Evolutionary conservation across 53 echinoderm and acorn worm genomes (phyloP), one percentile per base, ranked within the genome.

Genomic region (Zoroaster sp.): DNA sequence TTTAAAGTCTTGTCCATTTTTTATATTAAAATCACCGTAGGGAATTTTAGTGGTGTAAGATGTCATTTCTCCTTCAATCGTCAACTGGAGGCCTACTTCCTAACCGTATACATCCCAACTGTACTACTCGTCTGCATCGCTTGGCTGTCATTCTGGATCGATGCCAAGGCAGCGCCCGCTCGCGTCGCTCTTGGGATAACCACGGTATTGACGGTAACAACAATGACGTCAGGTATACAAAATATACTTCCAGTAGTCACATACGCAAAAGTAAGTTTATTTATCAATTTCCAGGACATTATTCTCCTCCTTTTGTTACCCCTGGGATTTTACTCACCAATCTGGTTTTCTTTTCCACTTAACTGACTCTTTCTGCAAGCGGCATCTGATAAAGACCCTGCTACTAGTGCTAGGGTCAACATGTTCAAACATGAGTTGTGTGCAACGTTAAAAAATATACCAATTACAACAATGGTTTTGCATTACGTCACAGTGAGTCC

Each of bases 61-160:
- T 86, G 92, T 35, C 4, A 69, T 43, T 94, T 94, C 73, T 30
- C 10, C 37, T 88, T 94, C 63, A 74, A 66, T 34, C 87, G 94
- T 12, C 94, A 92, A 66, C 87, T 94, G 71, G 92, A 95, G 69
- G 83, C 93, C 2, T 95, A 90, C 80, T 63, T 95, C 31, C 87
- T 95, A 4, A 91, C 93, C 38, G 93, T 95, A 37, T 95, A 95
- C 86, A 91, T 95, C 35, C 93, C 95, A 8, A 95, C 93, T 8
- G 40, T 93, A 17, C 88, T 95, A 7, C 91, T 95, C 4, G 95
- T 95, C 35, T 74, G 37, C 51, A 89, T 95, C 12, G 90, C 95
- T 14, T 95, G 95, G 95, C 69, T 95, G n/a, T 94, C 94, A 23
- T 94, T 94, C 89, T 94, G 86, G 74, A 94, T 94, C 52, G 94